phyloP scores from a whole-genome alignment of 2,797 vertebrate genomes.

The Dryobates pubescens region DNA sequence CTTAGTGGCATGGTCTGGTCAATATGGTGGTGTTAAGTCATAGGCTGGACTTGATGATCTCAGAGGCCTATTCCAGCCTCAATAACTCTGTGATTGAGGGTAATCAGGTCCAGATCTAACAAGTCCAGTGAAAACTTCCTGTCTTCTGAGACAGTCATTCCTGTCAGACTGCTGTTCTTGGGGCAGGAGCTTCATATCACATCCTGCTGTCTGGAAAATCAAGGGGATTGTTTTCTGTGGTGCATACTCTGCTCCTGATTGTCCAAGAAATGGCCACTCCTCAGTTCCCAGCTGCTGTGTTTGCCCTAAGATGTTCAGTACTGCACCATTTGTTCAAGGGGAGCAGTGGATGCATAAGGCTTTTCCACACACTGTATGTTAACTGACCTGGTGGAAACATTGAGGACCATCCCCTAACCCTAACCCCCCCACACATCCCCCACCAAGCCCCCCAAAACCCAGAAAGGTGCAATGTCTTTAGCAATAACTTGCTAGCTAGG shows the following conservation, averaged over 20 bases:
- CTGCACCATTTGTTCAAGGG: background rate
- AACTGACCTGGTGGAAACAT: background rate
- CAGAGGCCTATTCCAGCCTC: too few species aligned
- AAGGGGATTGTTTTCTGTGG: background rate
- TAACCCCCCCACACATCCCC: too few species aligned
- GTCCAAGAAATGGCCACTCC: background rate
- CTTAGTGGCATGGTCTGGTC: too few species aligned
- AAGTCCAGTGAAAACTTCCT: background rate
- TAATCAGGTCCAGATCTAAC: background rate
- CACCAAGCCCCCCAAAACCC: background rate
- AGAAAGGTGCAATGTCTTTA: background rate
- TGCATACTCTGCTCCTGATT: background rate
- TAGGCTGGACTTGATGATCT: too few species aligned
- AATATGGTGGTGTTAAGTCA: too few species aligned
- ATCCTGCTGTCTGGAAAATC: background rate
- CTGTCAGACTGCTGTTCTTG: background rate
- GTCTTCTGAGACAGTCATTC: background rate
- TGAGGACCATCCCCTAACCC: background rate
- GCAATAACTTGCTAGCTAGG: background rate
- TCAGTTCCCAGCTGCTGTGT: background rate
- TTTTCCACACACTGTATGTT: background rate
- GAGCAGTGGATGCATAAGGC: background rate
- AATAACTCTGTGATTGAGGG: background rate
- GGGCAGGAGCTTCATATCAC: background rate
- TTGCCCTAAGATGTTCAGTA: background rate